Percentiles rank a stretch among this genome's conserved stretches.
Conservation (phyloP, 2,113 vertebrate genomes). For the Riparia riparia region DNA sequence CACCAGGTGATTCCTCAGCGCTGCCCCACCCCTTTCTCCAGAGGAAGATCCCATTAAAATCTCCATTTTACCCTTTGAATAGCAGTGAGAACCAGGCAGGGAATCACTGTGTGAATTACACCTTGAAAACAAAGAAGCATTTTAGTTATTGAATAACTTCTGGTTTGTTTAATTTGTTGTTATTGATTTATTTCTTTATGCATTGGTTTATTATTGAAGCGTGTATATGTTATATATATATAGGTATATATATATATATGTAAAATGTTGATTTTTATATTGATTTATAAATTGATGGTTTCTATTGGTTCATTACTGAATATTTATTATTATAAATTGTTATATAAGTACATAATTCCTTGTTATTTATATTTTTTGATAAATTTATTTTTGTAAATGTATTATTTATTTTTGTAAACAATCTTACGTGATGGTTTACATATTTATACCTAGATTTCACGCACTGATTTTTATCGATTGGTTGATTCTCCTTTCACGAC, state of each 20-base stretch:
- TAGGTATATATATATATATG: background rate
- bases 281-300: background rate
- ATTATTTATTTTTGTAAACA: background rate
- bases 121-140: background rate
- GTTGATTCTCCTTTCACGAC: too few relatives aligned
- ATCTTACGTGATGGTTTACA: rapidly evolving
- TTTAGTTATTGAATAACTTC: background rate
- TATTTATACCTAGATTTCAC: background rate
- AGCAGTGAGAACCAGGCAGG: background rate
- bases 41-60: background rate
- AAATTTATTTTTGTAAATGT: background rate
- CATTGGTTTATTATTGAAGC: background rate
- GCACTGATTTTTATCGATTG: rapidly evolving
- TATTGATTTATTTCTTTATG: background rate
- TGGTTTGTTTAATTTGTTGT: background rate
- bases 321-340: too few relatives aligned
- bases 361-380: background rate
- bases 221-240: background rate
- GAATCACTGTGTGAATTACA: background rate
- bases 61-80: background rate
- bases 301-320: background rate
- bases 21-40: background rate
- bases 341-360: too few relatives aligned
- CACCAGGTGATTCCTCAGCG: background rate
- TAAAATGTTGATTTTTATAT: background rate